Percentiles rank a stretch among this genome's conserved stretches.
Conservation (phyloP, 2,113 vertebrate species). For the Vanacampus margaritifer region DNA sequence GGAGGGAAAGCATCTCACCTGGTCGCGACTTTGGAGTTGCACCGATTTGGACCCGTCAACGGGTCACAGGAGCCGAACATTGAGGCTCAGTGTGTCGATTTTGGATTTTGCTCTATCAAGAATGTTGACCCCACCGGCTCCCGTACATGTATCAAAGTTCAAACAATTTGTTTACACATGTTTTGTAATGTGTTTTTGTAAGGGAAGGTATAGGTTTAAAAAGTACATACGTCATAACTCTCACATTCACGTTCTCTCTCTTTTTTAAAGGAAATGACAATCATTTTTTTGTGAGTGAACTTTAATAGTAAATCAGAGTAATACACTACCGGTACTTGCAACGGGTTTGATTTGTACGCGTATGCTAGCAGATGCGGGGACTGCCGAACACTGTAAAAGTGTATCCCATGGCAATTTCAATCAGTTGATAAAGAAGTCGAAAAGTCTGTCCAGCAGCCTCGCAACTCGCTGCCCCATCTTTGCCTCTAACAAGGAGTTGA, state of each 20-base stretch:
- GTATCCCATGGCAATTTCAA: background rate
- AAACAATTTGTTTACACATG: no score
- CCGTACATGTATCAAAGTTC: no score
- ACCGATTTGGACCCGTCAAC: no score
- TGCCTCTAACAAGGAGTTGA: conserved; percentile 30
- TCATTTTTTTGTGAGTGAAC: background rate
- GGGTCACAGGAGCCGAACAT: conserved; percentile 40
- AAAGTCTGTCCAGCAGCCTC: conserved; percentile 44
- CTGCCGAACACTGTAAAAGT: background rate
- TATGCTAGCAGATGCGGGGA: background rate
- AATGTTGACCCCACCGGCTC: no score
- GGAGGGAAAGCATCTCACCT: conserved; percentile 19
- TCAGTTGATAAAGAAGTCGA: conserved; percentile 55
- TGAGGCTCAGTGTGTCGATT: background rate
- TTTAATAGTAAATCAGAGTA: background rate
- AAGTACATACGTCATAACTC: no score
- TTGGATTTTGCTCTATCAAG: no score
- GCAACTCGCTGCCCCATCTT: conserved; percentile 32
- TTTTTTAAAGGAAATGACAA: background rate
- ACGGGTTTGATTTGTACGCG: background rate
- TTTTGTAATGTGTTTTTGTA: no score
- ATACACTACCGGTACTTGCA: background rate
- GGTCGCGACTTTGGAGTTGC: conserved; percentile 20
- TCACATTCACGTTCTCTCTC: no score
- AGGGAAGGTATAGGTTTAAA: no score